These are phyloP conservation scores for Drosophila punjabiensis DNA, from an alignment of 1,140 invertebrate species.

Conservation along the genomic window DNA sequence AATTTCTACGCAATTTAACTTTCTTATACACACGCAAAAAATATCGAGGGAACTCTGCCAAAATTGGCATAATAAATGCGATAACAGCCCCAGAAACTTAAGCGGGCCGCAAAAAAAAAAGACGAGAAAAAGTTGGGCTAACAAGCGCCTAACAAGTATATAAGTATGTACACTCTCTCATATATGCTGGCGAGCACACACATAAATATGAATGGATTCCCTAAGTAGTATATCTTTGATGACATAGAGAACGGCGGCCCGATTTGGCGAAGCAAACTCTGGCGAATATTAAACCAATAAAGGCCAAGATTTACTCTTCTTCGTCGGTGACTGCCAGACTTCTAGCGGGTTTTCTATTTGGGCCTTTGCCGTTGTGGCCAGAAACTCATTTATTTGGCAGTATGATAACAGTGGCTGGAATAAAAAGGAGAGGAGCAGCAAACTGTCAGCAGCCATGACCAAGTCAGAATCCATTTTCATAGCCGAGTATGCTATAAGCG, in stretches of 20 bases:
- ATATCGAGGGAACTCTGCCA: conserved; percentile 23
- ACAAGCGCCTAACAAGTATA: conserved; percentile 60
- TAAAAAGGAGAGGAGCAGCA: conserved; percentile 16
- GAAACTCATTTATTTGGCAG: conserved; percentile 54
- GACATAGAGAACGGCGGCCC: conserved; percentile 31
- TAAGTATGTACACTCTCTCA: conserved; percentile 28
- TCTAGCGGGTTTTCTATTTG: conserved; percentile 8
- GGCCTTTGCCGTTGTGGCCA: conserved; percentile 27
- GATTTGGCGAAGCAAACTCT: conserved; percentile 30
- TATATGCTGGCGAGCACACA: conserved; percentile 9
- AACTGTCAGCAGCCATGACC: conserved; percentile 43
- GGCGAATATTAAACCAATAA: conserved; percentile 76
- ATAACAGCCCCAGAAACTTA: conserved; percentile 55
- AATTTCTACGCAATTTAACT: conserved; percentile 83
- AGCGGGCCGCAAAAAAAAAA: conserved; percentile 23
- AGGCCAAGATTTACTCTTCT: conserved; percentile 44
- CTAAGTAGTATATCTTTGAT: conserved; percentile 49
- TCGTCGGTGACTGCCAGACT: conserved; percentile 10
- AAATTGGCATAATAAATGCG: conserved; percentile 78
- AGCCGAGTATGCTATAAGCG: conserved; percentile 1
- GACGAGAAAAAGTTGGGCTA: conserved; percentile 49
- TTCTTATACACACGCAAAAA: conserved; percentile 50
- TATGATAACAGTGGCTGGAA: conserved; percentile 32
- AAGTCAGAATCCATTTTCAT: conserved; percentile 1
- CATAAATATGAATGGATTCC: conserved; percentile 39